A percentile compares a stretch with the other conserved stretches of the same genome.
Evolutionary conservation across 1,140 invertebrate species (phyloP).

Genomic region (Drosophila rufa): DNA sequence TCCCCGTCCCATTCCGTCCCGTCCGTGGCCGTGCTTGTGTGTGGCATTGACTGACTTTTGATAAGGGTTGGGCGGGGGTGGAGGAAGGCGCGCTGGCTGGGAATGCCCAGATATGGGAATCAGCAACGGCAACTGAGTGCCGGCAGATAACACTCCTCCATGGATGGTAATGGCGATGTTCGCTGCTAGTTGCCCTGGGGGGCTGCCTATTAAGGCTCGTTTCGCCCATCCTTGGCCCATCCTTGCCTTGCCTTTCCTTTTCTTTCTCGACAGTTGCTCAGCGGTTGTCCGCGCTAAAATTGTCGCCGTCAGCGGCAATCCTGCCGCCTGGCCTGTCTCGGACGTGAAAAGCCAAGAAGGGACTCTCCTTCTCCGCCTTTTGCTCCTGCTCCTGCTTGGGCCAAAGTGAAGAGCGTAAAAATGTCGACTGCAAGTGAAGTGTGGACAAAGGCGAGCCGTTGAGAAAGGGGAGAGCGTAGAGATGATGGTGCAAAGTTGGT

Average conservation of each 20-base stretch:
- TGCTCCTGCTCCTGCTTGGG: background rate
- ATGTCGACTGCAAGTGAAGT: conserved; percentile 51
- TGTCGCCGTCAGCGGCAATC: conserved; percentile 67
- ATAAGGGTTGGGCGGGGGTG: conserved; percentile 48
- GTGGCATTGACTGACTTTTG: conserved; percentile 75
- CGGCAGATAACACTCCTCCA: conserved; percentile 71
- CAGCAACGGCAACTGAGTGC: conserved; percentile 64
- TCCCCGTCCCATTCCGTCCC: background rate
- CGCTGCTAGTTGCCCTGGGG: conserved; percentile 21
- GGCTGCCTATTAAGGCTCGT: conserved; percentile 11
- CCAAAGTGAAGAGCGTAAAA: conserved; percentile 45
- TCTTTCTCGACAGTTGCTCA: conserved; percentile 41
- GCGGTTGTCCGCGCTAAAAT: conserved; percentile 75
- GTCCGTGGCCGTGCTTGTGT: conserved; percentile 21
- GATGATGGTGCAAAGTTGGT: conserved; percentile 10
- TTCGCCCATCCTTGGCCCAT: background rate
- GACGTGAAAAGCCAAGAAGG: conserved; percentile 57
- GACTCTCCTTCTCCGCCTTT: conserved; percentile 8
- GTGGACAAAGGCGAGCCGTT: conserved; percentile 48
- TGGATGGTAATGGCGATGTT: conserved; percentile 40
- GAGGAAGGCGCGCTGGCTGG: conserved; percentile 7
- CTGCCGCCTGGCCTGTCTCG: conserved; percentile 18
- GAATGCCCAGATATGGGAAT: conserved; percentile 40
- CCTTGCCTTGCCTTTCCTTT: background rate
- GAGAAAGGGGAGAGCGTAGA: conserved; percentile 9